Base-by-base conservation (phyloP, 30 jellyfish, hydroid and myxozoan genomes). In the Clytia hemisphaerica region DNA sequence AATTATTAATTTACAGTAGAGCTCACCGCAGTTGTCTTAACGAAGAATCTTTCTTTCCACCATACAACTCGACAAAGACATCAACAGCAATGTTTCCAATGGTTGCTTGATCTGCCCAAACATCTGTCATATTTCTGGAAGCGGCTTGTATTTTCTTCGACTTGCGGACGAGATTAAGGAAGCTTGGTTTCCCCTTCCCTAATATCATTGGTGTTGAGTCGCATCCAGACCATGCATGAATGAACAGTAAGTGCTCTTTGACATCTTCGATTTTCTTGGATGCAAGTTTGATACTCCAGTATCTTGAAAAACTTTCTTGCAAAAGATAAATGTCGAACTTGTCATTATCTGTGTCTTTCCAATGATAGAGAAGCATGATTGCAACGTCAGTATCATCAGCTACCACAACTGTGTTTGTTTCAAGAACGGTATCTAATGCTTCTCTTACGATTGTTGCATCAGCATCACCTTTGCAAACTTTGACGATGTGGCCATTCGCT, bases 151-250 rank as follows among this genome's bases (percentile, higher is more conserved):
- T 44, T 67, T 45, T 69, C 31, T 67, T 69, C 29, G 80, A 67
- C 44, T 37, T 63, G 61, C 25, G 18, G 80, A 67, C 53, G 25
- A 48, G 48, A 45, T 44, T 45, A 53, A 44, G 67, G 31, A 44
- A 44, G 48, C 67, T 67, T 33, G 69, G n/a, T 48, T 45, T 44
- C 30, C 80, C 73, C 37, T 67, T 45, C 19, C 69, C 80, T 37
- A 67, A 45, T 29, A 69, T 54, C 29, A 69, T 55, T 67, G 80
- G 48, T 48, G 73, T 67, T 54, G 80, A 44, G 80, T 67, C 80
- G 40, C 80, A 67, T 30, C 80, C 32, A 69, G 69, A 44, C n/a
- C n/a, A n/a, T n/a, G n/a, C n/a, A n/a, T n/a, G n/a, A 44, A 67
- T 16, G 16, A 67, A 48, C n/a, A 67, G 80, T 30, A 67, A 24